Evolutionary conservation across 2,888 invertebrate species (phyloP).

Genomic region (Latrodectus hesperus): DNA sequence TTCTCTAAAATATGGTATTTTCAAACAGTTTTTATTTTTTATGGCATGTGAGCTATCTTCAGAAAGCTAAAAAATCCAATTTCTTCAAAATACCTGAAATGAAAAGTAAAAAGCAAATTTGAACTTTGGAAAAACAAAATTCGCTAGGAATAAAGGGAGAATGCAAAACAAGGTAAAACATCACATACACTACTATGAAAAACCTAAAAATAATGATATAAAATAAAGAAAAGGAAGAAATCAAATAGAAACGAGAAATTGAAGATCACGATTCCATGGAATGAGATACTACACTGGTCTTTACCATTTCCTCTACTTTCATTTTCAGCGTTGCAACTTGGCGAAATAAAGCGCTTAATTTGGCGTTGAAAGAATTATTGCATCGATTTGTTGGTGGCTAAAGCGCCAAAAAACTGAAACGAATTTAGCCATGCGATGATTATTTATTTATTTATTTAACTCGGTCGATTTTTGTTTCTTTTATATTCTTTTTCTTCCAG

Average conservation of each 20-base stretch:
- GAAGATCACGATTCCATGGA: slow-evolving; percentile 59
- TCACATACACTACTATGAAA: neutral
- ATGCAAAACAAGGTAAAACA: too few relatives aligned
- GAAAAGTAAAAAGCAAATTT: too few relatives aligned
- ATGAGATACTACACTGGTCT: slow-evolving; percentile 47
- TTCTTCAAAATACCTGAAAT: too few relatives aligned
- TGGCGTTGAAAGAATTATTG: slow-evolving; percentile 19
- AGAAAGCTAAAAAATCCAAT: too few relatives aligned
- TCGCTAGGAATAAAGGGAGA: too few relatives aligned
- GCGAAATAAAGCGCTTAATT: slow-evolving; percentile 19
- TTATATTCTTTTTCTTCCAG: neutral
- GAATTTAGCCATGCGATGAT: neutral
- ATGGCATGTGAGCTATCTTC: too few relatives aligned
- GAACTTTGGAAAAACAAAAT: too few relatives aligned
- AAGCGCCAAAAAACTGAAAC: slow-evolving; percentile 7
- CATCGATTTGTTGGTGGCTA: slow-evolving; percentile 12
- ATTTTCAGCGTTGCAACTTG: slow-evolving; percentile 27
- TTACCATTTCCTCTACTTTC: slow-evolving; percentile 49
- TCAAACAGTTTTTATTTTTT: too few relatives aligned
- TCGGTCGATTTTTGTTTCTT: too few relatives aligned
- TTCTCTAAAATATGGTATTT: too few relatives aligned
- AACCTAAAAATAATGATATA: neutral
- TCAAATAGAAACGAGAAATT: slow-evolving; percentile 42
- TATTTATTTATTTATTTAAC: neutral
- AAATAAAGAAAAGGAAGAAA: neutral